Evolutionary conservation across 2,113 vertebrate genomes (phyloP), one percentile per base, ranked within the genome.

Genomic region (Eudyptes chrysolophus): DNA sequence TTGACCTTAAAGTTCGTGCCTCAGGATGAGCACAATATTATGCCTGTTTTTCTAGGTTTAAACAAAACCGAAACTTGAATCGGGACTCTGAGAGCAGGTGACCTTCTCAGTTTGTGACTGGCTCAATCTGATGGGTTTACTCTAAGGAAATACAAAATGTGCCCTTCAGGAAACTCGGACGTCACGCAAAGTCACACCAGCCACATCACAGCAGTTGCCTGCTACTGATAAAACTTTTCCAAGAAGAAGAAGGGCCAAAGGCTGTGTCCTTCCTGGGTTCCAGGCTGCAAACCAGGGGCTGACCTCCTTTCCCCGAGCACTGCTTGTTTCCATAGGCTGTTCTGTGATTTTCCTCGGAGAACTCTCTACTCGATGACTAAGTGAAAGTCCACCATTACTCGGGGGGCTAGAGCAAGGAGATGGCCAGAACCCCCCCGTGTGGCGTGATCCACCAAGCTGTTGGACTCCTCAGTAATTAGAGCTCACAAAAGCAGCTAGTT

Each of bases 121-220:
- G 32, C 16, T 72, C 26, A 55, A 2, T 60, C 48, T 55, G 38
- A 68, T 27, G 32, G 17, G 9, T 60, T 70, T 86, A 3, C 24
- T 55, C 22, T 3, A 4, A 66, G 51, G 54, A 92, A 62, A 72
- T 55, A 11, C 0, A 16, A 70, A 77, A 80, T 15, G 4, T 57
- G 34, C 12, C 13, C 25, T 66, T 66, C 30, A 36, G 65, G 6
- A 82, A 65, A 21, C 10, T 30, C 2, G 0, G 11, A 16, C 30
- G 2, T 22, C 18, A 9, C 0, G 0, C 10, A 48, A 42, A 34
- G 18, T 72, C 72, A 51, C 26, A 27, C 13, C n/a, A 62, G 36
- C 55, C 10, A 8, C 2, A 1, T 46, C 27, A 8, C n/a, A 66
- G 2, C 8, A 57, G 19, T 10, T 57, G 36, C 49, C 49, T 74